These are phyloP conservation scores for Physella acuta DNA, from an alignment of 1,140 invertebrate genomes.

Conservation along the genomic window DNA sequence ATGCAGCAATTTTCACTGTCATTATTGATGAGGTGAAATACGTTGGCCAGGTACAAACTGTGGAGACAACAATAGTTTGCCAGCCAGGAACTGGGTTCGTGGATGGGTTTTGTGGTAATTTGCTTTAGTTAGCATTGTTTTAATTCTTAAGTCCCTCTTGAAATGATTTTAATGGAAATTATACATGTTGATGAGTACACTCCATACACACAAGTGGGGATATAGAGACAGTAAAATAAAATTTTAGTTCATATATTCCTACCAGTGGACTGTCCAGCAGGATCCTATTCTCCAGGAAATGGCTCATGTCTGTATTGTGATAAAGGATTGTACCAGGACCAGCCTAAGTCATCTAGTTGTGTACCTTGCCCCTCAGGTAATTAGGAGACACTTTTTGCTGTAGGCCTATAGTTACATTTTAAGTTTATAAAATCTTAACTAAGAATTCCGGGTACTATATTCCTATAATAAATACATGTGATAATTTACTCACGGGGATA, in stretches of 20 bases:
- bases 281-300: neutral
- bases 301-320: neutral
- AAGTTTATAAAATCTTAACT: no score
- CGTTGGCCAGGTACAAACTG: neutral
- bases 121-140: neutral
- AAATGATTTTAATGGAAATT: neutral
- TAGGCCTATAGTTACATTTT: no score
- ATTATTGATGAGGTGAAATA: no score
- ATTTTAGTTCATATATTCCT: neutral
- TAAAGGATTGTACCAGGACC: constrained; percentile 1
- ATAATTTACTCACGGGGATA: no score
- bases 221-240: no score
- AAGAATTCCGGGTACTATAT: no score
- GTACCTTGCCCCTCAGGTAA: constrained; percentile 1
- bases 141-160: neutral
- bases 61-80: neutral
- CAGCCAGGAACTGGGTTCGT: neutral
- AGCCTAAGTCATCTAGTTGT: neutral
- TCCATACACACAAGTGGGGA: no score
- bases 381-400: no score
- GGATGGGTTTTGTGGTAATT: neutral
- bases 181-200: no score
- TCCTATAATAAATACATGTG: no score
- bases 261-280: neutral
- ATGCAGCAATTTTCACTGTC: no score